A percentile compares a stretch with the other conserved stretches of the same genome.
phyloP scores from a whole-genome alignment of 2,888 invertebrate genomes.

The Keiferia lycopersicella region DNA sequence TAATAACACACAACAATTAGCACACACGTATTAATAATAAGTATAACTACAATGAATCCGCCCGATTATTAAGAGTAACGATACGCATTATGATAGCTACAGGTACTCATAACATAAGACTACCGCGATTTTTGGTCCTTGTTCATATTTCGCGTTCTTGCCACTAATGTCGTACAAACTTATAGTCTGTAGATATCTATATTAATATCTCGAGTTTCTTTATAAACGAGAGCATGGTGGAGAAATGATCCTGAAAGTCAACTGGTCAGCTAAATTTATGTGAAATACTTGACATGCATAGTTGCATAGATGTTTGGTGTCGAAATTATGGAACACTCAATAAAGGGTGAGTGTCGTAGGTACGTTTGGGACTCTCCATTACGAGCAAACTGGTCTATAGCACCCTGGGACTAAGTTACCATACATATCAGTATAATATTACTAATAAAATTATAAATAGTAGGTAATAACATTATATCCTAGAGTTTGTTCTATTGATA shows the following conservation, averaged over 20 bases:
- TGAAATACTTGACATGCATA: too few species aligned
- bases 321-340: background rate
- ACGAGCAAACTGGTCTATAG: slow-evolving; percentile 49
- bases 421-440: slow-evolving; percentile 27
- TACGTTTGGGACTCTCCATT: background rate
- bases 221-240: background rate
- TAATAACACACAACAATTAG: slow-evolving; percentile 48
- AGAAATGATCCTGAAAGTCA: background rate
- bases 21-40: slow-evolving; percentile 25
- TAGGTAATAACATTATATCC: slow-evolving; percentile 37
- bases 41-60: slow-evolving; percentile 17
- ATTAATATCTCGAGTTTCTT: background rate
- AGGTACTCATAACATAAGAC: slow-evolving; percentile 16
- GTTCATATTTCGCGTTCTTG: slow-evolving; percentile 6
- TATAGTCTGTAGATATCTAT: too few species aligned
- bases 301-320: background rate
- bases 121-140: slow-evolving; percentile 17
- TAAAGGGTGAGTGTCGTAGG: background rate
- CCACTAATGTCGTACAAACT: slow-evolving; percentile 4
- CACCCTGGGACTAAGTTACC: slow-evolving; percentile 59
- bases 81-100: slow-evolving; percentile 16
- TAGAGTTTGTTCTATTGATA: slow-evolving; percentile 47
- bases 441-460: background rate
- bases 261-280: slow-evolving; percentile 6
- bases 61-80: background rate